Evolutionary conservation across 2,797 vertebrate species (phyloP), one percentile per base, ranked within the genome.

Genomic region (Parauchenoglanis ngamensis): DNA sequence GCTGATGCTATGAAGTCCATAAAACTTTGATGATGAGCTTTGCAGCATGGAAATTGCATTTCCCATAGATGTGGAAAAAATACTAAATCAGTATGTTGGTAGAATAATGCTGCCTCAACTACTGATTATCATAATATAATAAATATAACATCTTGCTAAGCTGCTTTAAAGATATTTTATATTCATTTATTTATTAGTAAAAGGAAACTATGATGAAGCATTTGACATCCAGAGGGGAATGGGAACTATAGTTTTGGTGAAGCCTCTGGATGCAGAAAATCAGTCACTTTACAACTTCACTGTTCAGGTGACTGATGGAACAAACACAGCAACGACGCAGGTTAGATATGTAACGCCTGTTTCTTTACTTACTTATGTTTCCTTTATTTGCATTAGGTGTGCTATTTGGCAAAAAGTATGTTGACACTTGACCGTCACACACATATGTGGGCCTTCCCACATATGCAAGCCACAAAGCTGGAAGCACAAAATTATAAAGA

Each of bases 261-360:
- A 95, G 92, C 96, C 97, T 86, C 95, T 99, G 87, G 98, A 99
- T 93, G 97, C 97, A 84, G 98, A 99, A 91, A 93, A 96, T 87
- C 98, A 97, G 92, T 98, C 98, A 65, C 94, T 96, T 93, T 99
- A 98, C 93, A 99, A 98, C 94, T 95, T 99, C 95, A 99, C 97
- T 0, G 95, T 99, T 8, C 97, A 97, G 92, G 98, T 98, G 91
- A 98, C 98, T 77, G 98, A 99, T 92, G 98, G 98, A 90, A 98
- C 96, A 90, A 96, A 94, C 92, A 93, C 95, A 85, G 96, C 98
- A 91, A 96, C 95, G 46, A 95, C 98, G 61, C 98, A 98, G 97
- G 98, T 99, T 49, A n/a, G 35, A 61, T 77, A 49, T 81, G 44
- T 25, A 61, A 61, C 67, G 0, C 6, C 17, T 78, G 46, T 23